phyloP scores from a whole-genome alignment of 2,797 vertebrate genomes.

The Phoeniculus purpureus region DNA sequence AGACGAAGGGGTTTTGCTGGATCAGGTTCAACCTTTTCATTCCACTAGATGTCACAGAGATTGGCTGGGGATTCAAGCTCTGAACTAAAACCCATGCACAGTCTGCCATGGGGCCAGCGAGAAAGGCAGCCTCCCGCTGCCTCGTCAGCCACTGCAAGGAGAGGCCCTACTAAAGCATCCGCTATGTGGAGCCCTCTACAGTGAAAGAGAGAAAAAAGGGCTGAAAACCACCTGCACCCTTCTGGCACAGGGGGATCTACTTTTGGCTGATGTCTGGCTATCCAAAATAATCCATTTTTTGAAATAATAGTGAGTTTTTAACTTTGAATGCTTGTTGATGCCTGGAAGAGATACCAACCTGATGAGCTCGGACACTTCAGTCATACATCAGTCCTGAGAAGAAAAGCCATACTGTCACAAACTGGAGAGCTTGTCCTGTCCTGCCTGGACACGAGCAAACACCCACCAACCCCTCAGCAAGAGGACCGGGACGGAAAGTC shows the following conservation, averaged over 20 bases:
- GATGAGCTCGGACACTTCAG: not conserved
- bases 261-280: too few species aligned
- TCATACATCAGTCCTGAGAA: not conserved
- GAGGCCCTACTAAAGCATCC: too few species aligned
- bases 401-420: not conserved
- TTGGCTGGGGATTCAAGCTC: not conserved
- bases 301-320: not conserved
- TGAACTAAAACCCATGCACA: too few species aligned
- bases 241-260: too few species aligned
- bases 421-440: not conserved
- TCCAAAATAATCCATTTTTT: too few species aligned
- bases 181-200: too few species aligned
- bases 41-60: not conserved
- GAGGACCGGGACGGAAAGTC: rapidly evolving
- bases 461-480: not conserved
- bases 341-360: not conserved
- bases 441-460: not conserved
- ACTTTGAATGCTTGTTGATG: not conserved
- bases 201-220: too few species aligned
- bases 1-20: not conserved
- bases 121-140: too few species aligned
- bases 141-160: too few species aligned
- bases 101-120: too few species aligned
- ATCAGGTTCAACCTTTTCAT: rapidly evolving
- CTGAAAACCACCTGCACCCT: too few species aligned